Percentiles rank a stretch among this genome's conserved stretches.
Conservation (phyloP, 2,888 invertebrate genomes). For the Dorcus parallelipipedus region DNA sequence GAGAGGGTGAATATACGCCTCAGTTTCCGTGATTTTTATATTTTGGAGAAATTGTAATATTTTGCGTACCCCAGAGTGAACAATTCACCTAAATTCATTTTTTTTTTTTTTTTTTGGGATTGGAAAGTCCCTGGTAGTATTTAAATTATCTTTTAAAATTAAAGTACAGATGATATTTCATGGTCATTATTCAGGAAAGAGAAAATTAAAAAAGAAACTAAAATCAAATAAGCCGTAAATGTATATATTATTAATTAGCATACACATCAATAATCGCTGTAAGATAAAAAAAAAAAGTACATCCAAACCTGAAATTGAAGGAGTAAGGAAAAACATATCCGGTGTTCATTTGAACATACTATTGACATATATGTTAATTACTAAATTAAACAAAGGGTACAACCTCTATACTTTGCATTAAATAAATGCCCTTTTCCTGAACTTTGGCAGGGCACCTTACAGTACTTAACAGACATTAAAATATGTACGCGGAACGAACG, state of each 20-base stretch:
- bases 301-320: conserved; percentile 1
- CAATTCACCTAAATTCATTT: no score
- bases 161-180: no score
- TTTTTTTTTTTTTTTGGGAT: no score
- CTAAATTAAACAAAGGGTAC: conserved; percentile 51
- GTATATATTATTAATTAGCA: conserved; percentile 39
- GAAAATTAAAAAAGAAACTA: no score
- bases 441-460: conserved; percentile 31
- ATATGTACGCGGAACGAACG: conserved; percentile 27
- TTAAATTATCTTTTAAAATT: no score
- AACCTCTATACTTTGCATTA: conserved; percentile 91
- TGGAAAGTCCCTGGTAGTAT: no score
- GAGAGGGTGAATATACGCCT: no score
- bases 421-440: conserved; percentile 79
- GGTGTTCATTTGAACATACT: conserved; percentile 19
- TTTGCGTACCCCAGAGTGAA: no score
- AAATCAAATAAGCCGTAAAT: conserved; percentile 8
- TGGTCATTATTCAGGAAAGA: no score
- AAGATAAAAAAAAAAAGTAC: conserved; percentile 5
- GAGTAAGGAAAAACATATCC: not conserved
- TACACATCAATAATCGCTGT: conserved; percentile 45
- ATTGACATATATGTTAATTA: conserved; percentile 52
- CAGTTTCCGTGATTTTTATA: no score
- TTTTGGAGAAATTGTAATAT: no score
- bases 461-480: conserved; percentile 17